Conservation (phyloP, 2,888 invertebrate species). For the Drymonia ruficornis region DNA sequence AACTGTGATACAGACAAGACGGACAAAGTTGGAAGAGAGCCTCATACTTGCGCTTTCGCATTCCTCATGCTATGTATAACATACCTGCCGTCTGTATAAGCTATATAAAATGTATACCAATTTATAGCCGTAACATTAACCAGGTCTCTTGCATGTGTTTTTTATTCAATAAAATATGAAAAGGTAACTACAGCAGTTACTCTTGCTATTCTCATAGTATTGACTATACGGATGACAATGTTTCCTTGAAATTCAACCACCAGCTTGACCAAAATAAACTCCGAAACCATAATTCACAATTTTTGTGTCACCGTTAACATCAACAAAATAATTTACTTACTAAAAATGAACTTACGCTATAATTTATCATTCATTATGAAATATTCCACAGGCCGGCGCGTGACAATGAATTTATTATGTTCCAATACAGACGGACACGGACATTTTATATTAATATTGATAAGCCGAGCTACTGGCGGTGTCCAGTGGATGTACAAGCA, state of each 20-base stretch:
- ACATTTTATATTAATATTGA: conserved; percentile 62
- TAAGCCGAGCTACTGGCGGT: conserved; percentile 36
- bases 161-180: too few species aligned
- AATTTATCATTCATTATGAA: conserved; percentile 51
- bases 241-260: background rate
- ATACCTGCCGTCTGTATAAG: too few species aligned
- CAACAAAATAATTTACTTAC: too few species aligned
- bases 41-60: too few species aligned
- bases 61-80: too few species aligned
- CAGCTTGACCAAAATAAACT: background rate
- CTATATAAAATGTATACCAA: too few species aligned
- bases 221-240: background rate
- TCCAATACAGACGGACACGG: conserved; percentile 41
- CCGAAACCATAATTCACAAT: background rate
- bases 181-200: too few species aligned
- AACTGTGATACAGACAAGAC: too few species aligned
- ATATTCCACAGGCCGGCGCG: conserved; percentile 42
- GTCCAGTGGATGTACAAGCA: conserved; percentile 31
- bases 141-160: too few species aligned
- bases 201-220: too few species aligned
- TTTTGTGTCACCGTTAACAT: background rate
- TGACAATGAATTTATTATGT: conserved; percentile 61
- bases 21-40: too few species aligned
- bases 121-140: too few species aligned
- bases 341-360: background rate